Evolutionary conservation across 2,888 invertebrate genomes (phyloP).

Genomic region (Eurois occulta): DNA sequence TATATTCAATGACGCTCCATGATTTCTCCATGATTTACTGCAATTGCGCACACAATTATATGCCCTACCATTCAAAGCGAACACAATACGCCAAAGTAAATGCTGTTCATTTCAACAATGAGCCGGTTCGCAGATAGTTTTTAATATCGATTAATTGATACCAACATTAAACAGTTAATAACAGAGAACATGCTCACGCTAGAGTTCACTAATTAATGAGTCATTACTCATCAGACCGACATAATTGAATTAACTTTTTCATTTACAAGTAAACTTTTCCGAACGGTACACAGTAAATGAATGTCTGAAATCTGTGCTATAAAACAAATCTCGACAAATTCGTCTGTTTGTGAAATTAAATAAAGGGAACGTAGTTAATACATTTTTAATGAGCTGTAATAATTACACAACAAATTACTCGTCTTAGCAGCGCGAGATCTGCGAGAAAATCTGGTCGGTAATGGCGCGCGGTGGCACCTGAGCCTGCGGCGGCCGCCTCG

Average conservation of each 20-base stretch:
- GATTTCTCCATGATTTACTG: slow-evolving; percentile 51
- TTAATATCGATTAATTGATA: slow-evolving; percentile 59
- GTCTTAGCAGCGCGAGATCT: slow-evolving; percentile 76
- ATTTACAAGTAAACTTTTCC: slow-evolving; percentile 62
- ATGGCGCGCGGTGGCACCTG: slow-evolving; percentile 84
- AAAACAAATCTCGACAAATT: slow-evolving; percentile 54
- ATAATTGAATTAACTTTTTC: slow-evolving; percentile 63
- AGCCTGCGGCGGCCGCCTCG: slow-evolving; percentile 75
- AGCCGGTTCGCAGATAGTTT: slow-evolving; percentile 37
- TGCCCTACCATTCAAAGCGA: slow-evolving; percentile 38
- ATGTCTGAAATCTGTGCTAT: slow-evolving; percentile 57
- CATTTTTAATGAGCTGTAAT: slow-evolving; percentile 83
- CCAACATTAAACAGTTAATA: slow-evolving; percentile 68
- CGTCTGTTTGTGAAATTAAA: slow-evolving; percentile 60
- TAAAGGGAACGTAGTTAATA: slow-evolving; percentile 70
- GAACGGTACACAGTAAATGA: slow-evolving; percentile 35
- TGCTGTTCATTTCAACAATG: slow-evolving; percentile 42
- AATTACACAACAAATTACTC: slow-evolving; percentile 82
- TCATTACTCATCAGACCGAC: slow-evolving; percentile 64
- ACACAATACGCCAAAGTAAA: slow-evolving; percentile 45
- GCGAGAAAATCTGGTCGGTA: slow-evolving; percentile 83
- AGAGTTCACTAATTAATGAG: slow-evolving; percentile 69
- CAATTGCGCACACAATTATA: slow-evolving; percentile 45
- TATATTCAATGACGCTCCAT: slow-evolving; percentile 49
- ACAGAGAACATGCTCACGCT: slow-evolving; percentile 58